These are phyloP conservation scores for Sipha flava DNA, from an alignment of 1,140 invertebrate genomes.

Conservation along the genomic window DNA sequence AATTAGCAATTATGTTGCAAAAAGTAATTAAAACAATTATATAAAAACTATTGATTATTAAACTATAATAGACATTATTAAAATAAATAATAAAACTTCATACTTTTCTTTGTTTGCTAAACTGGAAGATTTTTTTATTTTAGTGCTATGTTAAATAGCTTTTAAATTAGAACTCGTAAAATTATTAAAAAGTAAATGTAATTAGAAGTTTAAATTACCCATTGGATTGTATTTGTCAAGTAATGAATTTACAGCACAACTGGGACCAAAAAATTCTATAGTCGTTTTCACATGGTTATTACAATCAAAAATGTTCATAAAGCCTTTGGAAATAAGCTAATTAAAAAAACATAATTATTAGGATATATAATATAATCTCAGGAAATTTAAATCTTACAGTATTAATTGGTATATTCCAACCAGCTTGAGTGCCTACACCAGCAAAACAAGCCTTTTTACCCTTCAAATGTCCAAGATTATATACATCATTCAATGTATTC, in stretches of 20 bases:
- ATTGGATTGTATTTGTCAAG: slow-evolving; percentile 90
- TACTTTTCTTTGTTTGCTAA: too few species aligned
- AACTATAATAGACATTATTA: too few species aligned
- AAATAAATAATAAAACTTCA: too few species aligned
- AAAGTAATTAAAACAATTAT: too few species aligned
- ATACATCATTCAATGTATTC: slow-evolving; percentile 53
- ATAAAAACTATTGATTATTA: too few species aligned
- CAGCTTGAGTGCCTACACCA: slow-evolving; percentile 80
- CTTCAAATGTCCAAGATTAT: slow-evolving; percentile 57
- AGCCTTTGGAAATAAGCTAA: slow-evolving; percentile 70
- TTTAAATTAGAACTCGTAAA: too few species aligned
- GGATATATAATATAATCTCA: slow-evolving; percentile 43
- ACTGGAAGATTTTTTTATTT: too few species aligned
- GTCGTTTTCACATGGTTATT: slow-evolving; percentile 94
- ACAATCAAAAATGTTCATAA: slow-evolving; percentile 77
- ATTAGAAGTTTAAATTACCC: too few species aligned
- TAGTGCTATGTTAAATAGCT: too few species aligned
- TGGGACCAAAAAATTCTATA: slow-evolving; percentile 77
- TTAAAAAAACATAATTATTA: slow-evolving; percentile 39
- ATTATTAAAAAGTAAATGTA: too few species aligned
- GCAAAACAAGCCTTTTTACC: slow-evolving; percentile 79
- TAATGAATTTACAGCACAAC: slow-evolving; percentile 87
- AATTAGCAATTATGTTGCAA: too few species aligned
- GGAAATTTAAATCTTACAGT: slow-evolving; percentile 49
- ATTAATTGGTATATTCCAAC: slow-evolving; percentile 86